A percentile compares a stretch with the other conserved stretches of the same genome.
phyloP scores from a whole-genome alignment of 2,797 vertebrate genomes.

The Florisuga fusca region DNA sequence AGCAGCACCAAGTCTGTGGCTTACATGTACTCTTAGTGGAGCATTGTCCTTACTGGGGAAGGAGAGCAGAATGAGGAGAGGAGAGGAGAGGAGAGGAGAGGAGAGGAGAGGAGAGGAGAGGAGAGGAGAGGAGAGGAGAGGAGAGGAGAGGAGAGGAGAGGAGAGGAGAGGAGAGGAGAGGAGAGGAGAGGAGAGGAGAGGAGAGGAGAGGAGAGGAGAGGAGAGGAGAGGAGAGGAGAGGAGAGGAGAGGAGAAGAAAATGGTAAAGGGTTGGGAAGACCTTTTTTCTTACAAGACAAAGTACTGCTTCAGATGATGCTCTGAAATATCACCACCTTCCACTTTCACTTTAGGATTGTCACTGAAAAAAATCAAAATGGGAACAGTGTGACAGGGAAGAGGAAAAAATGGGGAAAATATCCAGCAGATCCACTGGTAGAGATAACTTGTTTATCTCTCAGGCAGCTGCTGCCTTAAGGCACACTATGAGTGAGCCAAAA shows the following conservation, averaged over 20 bases:
- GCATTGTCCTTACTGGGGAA: background rate
- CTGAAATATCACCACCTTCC: background rate
- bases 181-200: background rate
- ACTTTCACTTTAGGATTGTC: background rate
- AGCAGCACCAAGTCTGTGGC: background rate
- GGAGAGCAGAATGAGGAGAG: background rate
- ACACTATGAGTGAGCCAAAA: background rate
- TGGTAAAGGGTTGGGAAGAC: background rate
- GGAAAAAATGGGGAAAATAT: accelerated
- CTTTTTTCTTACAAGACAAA: background rate
- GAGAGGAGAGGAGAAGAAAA: background rate
- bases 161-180: background rate
- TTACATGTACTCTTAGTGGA: background rate
- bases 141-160: background rate
- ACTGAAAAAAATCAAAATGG: background rate
- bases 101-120: background rate
- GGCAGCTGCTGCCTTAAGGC: background rate
- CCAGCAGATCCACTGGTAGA: background rate
- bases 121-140: background rate
- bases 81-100: background rate
- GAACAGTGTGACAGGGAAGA: background rate
- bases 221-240: background rate
- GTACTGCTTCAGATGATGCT: background rate
- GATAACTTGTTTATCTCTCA: background rate
- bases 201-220: background rate